Evolutionary conservation across 1,140 invertebrate genomes (phyloP), one percentile per base, ranked within the genome.

Genomic region (Drosophila watanabei): DNA sequence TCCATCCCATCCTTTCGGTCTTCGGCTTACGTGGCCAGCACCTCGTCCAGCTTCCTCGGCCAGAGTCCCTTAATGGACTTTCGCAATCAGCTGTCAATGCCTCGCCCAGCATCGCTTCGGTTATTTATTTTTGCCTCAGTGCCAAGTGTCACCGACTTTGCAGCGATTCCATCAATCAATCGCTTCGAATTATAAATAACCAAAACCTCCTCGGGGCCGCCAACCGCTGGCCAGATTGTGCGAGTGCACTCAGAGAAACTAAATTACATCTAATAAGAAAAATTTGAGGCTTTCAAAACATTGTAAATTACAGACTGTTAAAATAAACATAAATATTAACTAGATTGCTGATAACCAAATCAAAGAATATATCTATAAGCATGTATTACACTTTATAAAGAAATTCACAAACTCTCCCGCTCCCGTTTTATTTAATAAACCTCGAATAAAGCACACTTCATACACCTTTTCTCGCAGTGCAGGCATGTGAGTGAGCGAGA

Each of bases 111-210:
- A 52, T 75, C 71, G 70, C 46, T 43, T 43, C 71, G 71, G 82
- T 88, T 90, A 89, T 89, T 89, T 89, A 89, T 89, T 90, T 89
- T 89, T 89, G 85, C 85, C 81, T 66, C 86, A 79, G 75, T 90
- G 81, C 85, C 86, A 89, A 89, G 82, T 89, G 85, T 89, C 85
- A 90, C 86, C 85, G 85, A 89, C 85, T 89, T 86, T 81, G 82
- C 85, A 88, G 75, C 70, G 85, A 79, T 89, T 89, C 85, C 86
- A 89, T 89, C 85, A 89, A 89, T 89, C 85, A 89, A 89, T 85
- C 79, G 81, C 72, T 48, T 70, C 85, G 79, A 89, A 89, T 89
- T 89, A 89, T 89, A 89, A 89, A 89, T 89, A 89, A 89, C 85
- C 85, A 68, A 90, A 73, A 70, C 59, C 64, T 70, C 58, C 64